Conservation (phyloP, 1,140 invertebrate genomes). For the Aporrectodea caliginosa region DNA sequence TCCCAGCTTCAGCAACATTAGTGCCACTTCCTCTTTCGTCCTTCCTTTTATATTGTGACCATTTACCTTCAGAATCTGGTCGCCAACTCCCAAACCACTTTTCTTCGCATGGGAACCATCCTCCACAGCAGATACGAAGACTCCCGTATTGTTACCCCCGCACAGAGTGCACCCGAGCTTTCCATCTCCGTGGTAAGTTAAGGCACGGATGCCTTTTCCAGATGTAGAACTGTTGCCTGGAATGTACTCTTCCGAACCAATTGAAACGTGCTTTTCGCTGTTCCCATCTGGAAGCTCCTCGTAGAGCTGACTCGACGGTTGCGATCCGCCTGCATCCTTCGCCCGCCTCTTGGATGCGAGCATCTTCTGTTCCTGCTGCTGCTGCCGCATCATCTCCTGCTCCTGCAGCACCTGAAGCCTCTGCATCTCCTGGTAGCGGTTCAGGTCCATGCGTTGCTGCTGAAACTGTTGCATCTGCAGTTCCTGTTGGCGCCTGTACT, state of each 20-base stretch:
- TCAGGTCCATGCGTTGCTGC: background rate
- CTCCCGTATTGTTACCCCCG: constrained; percentile 28
- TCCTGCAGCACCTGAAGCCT: background rate
- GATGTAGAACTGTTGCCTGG: background rate
- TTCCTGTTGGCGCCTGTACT: background rate
- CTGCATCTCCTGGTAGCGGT: background rate
- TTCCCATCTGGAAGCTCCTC: background rate
- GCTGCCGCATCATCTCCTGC: background rate
- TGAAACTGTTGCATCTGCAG: background rate
- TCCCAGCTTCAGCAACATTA: background rate
- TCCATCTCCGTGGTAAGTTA: background rate
- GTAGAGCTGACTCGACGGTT: background rate
- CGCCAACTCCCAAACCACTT: constrained; percentile 20
- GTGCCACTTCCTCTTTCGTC: constrained; percentile 28
- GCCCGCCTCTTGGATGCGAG: background rate
- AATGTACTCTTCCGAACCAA: background rate
- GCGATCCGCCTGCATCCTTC: background rate
- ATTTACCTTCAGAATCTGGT: constrained; percentile 28
- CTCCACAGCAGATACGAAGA: constrained; percentile 15
- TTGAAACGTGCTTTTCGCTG: background rate
- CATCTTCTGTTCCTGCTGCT: background rate
- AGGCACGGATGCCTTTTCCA: background rate
- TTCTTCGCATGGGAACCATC: background rate
- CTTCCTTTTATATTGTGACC: constrained; percentile 1
- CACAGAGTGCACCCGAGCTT: constrained; percentile 8